These are phyloP conservation scores for Crioceris asparagi DNA, from an alignment of 2,888 invertebrate genomes.

Conservation along the genomic window DNA sequence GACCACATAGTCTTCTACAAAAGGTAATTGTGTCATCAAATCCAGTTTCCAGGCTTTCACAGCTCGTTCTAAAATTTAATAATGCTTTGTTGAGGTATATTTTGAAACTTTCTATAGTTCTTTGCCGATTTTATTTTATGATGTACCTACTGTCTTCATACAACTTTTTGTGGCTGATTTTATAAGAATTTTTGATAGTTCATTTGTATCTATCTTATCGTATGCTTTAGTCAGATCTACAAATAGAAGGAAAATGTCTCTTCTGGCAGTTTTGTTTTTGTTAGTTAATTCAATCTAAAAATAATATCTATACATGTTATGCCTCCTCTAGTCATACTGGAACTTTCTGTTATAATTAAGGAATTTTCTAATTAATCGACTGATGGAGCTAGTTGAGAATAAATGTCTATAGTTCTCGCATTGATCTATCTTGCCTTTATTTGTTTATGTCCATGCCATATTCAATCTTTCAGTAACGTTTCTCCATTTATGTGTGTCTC, in stretches of 20 bases:
- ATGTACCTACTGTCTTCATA: neutral
- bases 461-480: no score
- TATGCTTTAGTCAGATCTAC: neutral
- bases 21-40: neutral
- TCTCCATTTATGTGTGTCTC: no score
- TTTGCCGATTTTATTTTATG: neutral
- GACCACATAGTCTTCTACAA: neutral
- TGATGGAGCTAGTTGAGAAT: no score
- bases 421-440: no score
- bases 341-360: no score
- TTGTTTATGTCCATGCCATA: no score
- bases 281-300: neutral
- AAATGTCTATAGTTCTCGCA: no score
- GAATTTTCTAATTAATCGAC: no score
- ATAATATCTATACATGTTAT: no score
- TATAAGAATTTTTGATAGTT: neutral
- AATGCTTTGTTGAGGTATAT: neutral
- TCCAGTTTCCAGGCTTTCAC: neutral
- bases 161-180: neutral
- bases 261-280: neutral
- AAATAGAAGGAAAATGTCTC: neutral
- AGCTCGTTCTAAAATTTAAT: neutral
- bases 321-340: no score
- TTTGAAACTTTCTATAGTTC: neutral
- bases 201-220: neutral